These are phyloP conservation scores for Grallaria varia DNA, from an alignment of 2,113 vertebrate genomes.

Conservation along the genomic window DNA sequence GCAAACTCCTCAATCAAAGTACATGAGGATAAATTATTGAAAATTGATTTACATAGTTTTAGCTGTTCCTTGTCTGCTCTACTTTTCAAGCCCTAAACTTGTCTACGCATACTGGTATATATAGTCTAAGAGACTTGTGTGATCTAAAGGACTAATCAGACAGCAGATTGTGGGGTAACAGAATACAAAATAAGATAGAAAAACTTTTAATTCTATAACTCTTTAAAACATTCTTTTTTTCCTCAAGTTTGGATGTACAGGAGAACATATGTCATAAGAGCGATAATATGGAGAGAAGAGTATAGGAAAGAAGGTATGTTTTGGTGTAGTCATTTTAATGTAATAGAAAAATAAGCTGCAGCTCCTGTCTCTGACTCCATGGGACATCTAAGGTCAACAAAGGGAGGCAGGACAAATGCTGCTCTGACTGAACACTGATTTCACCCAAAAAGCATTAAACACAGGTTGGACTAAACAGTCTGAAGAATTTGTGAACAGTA, in stretches of 20 bases:
- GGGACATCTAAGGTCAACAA: accelerated
- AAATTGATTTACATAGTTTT: not conserved
- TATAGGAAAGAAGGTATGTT: not conserved
- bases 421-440: not conserved
- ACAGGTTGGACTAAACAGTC: not conserved
- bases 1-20: not conserved
- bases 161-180: not conserved
- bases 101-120: not conserved
- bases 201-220: not conserved
- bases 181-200: not conserved
- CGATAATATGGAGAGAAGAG: not conserved
- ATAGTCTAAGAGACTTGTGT: not conserved
- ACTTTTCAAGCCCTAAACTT: not conserved
- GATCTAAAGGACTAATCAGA: not conserved
- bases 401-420: accelerated
- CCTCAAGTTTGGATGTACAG: not conserved
- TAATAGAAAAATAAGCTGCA: not conserved
- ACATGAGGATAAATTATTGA: not conserved
- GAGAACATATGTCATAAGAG: accelerated
- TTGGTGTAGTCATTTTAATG: not conserved
- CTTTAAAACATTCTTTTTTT: not conserved
- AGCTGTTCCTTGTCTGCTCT: not conserved
- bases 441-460: not conserved
- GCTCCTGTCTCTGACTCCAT: not conserved
- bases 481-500: not conserved